Conservation (phyloP, 2,797 vertebrate species). For the Labeo calbasu region DNA sequence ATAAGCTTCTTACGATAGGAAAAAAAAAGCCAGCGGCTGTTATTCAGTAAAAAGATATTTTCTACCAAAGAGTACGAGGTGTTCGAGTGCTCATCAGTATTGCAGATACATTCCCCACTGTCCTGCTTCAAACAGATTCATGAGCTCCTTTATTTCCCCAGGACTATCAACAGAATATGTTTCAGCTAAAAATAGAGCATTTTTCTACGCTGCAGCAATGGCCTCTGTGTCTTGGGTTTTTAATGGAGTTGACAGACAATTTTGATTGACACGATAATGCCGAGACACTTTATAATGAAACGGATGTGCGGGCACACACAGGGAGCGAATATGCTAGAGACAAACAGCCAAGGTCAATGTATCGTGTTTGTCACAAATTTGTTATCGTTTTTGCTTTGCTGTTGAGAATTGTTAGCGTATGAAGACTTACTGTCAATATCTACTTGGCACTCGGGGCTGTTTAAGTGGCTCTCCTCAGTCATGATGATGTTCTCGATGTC, state of each 20-base stretch:
- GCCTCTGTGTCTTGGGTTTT: slow-evolving; percentile 16
- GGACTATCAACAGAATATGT: slow-evolving; percentile 29
- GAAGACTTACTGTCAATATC: slow-evolving; percentile 91
- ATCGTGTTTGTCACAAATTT: slow-evolving; percentile 9
- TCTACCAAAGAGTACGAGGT: background rate
- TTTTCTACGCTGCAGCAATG: slow-evolving; percentile 19
- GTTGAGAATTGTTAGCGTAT: slow-evolving; percentile 3
- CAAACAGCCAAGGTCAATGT: slow-evolving; percentile 10
- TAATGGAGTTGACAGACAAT: slow-evolving; percentile 32
- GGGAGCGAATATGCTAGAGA: background rate
- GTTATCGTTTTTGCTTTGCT: background rate
- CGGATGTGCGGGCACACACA: background rate
- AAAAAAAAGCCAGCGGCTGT: background rate
- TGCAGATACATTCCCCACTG: slow-evolving; percentile 12
- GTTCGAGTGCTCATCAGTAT: slow-evolving; percentile 18
- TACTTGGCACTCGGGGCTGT: slow-evolving; percentile 90
- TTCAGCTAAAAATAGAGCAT: slow-evolving; percentile 43
- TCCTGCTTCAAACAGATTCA: slow-evolving; percentile 35
- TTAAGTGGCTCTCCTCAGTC: slow-evolving; percentile 95
- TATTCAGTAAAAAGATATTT: background rate
- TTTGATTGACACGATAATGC: slow-evolving; percentile 50
- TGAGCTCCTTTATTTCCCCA: slow-evolving; percentile 40
- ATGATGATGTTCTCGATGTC: slow-evolving; percentile 99
- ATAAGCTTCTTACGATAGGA: background rate
- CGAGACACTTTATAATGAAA: slow-evolving; percentile 31